Percentiles rank a stretch among this genome's conserved stretches.
These are phyloP conservation scores for Lapara coniferarum DNA, from an alignment of 2,888 invertebrate species.

Conservation along the genomic window DNA sequence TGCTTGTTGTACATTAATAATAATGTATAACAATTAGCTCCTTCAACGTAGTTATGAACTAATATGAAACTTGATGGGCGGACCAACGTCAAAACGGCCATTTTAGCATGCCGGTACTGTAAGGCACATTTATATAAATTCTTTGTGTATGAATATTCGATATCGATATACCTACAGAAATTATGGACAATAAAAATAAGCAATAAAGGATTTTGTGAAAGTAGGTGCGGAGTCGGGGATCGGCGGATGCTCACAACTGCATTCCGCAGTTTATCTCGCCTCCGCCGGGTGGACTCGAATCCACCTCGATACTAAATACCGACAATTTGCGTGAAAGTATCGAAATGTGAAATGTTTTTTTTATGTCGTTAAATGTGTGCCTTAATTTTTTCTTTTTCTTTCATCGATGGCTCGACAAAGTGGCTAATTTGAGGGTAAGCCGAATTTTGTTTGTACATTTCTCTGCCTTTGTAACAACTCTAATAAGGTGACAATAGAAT, in stretches of 20 bases:
- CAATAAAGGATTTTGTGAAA: slow-evolving; percentile 26
- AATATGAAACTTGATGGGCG: too few species aligned
- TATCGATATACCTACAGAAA: not conserved
- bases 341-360: slow-evolving; percentile 16
- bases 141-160: not conserved
- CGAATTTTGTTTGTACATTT: not conserved
- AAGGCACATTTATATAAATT: too few species aligned
- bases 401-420: too few species aligned
- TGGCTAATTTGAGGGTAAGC: not conserved
- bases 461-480: not conserved
- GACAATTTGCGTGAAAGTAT: slow-evolving; percentile 26
- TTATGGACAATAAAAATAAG: slow-evolving; percentile 4
- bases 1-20: too few species aligned
- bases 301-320: slow-evolving; percentile 25
- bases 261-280: slow-evolving; percentile 46
- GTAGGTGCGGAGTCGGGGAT: slow-evolving; percentile 31
- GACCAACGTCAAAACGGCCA: too few species aligned
- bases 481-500: not conserved
- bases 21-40: too few species aligned
- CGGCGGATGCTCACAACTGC: slow-evolving; percentile 42
- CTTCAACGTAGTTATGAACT: too few species aligned
- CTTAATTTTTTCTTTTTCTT: too few species aligned
- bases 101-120: too few species aligned
- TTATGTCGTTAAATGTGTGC: not conserved
- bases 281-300: slow-evolving; percentile 21